Evolutionary conservation across 2,113 vertebrate species (phyloP).

Genomic region (Pelmatolapia mariae): DNA sequence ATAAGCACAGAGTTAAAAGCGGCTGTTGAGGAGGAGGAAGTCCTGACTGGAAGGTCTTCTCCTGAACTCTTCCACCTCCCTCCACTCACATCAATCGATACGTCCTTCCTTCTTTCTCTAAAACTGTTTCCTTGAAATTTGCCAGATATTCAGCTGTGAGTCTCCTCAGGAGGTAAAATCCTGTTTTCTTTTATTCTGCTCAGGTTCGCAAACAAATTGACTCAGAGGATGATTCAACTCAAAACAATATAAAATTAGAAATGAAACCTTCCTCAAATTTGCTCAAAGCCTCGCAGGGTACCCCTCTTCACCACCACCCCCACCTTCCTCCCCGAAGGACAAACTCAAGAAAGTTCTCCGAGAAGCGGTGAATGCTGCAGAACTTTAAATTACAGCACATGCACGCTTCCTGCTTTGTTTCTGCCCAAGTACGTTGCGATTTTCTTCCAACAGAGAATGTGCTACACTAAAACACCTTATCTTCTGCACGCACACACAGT

Average conservation of each 20-base stretch:
- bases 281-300: not conserved
- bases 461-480: slow-evolving; percentile 19
- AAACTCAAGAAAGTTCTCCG: not conserved
- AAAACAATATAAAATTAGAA: slow-evolving; percentile 2
- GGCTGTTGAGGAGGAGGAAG: slow-evolving; percentile 11
- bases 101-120: not conserved
- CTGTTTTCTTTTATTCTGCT: not conserved
- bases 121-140: not conserved
- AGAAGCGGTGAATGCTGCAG: not conserved
- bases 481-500: slow-evolving; percentile 4
- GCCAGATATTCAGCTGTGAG: not conserved
- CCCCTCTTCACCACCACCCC: not conserved
- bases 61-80: not conserved
- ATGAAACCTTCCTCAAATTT: not conserved
- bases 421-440: not conserved
- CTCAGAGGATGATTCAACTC: not conserved
- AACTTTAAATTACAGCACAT: slow-evolving; percentile 15
- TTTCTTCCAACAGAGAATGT: not conserved
- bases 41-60: not conserved
- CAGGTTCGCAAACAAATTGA: not conserved
- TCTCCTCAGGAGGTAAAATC: not conserved
- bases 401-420: not conserved
- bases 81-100: not conserved
- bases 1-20: slow-evolving; percentile 1
- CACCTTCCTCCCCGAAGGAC: not conserved